Evolutionary conservation across 64 coral and sea anemone genomes (phyloP).

Genomic region (Montipora foliosa): DNA sequence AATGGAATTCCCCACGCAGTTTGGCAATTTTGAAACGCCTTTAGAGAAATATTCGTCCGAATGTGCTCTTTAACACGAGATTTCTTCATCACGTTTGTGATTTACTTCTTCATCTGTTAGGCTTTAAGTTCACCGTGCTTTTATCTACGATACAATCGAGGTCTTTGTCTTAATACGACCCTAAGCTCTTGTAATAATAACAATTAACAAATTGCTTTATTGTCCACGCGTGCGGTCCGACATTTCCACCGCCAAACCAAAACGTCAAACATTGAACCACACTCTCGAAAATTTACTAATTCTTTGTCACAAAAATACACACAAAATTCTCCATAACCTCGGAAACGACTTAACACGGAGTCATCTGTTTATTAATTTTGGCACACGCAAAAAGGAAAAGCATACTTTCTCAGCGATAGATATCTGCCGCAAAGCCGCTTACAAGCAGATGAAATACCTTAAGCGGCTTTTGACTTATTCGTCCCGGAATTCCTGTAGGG

Average conservation of each 20-base stretch:
- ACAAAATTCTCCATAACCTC: neutral
- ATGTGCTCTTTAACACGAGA: neutral
- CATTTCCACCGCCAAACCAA: neutral
- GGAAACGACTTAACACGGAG: neutral
- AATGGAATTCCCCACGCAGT: neutral
- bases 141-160: conserved; percentile 1
- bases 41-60: neutral
- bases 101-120: neutral
- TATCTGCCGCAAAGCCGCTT: conserved; percentile 3
- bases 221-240: conserved; percentile 66
- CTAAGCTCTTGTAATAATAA: conserved; percentile 39
- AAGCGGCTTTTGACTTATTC: neutral
- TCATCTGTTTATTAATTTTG: conserved; percentile 8
- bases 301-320: neutral
- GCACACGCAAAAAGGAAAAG: neutral
- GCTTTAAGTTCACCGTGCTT: neutral
- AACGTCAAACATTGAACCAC: neutral
- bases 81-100: conserved; percentile 12
- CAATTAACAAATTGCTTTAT: conserved; percentile 56
- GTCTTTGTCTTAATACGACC: conserved; percentile 48
- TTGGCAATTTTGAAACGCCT: neutral
- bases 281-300: no score
- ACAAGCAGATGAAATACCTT: neutral
- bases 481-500: neutral
- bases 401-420: conserved; percentile 19